Evolutionary conservation across 2,797 vertebrate species (phyloP), one percentile per base, ranked within the genome.

Genomic region (Bufotes viridis): DNA sequence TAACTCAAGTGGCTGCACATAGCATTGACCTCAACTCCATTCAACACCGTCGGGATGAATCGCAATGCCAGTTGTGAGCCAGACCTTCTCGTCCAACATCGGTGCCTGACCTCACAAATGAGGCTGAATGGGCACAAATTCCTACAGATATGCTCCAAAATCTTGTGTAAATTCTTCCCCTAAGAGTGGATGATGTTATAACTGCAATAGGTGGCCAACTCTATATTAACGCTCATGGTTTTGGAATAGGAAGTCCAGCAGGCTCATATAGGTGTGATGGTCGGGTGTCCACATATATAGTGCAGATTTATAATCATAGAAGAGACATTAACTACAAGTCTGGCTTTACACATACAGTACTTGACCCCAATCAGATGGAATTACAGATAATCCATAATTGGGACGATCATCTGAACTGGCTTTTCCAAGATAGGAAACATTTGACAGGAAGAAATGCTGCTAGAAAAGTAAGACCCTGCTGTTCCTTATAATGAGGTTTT

Each of bases 361-460:
- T 70, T 70, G 67, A 70, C 67, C 67, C 67, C 67, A 70, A 70
- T 70, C 26, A 70, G 67, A 70, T 70, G 67, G 26, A 34, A 70
- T 70, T 70, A 29, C 14, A 34, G 67, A 70, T 67, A 24, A 42
- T 42, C 8, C 34, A 29, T 70, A 34, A 70, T 20, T 74, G 18
- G 70, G 12, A 17, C 12, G 70, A 49, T 74, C 34, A 42, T 18
- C 70, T 34, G 29, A 49, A 3, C 10, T 74, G 42, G 15, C 70
- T 20, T 74, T n/a, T 42, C 70, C 20, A 70, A 70, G 14, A 42
- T 42, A 17, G 34, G 17, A 74, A 70, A 70, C 11, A 24, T 67
- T 24, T 70, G 67, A 70, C 67, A n/a, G 20, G 18, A 70, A 67
- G 63, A 67, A 67, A 34, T 67, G 24, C 12, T 67, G n/a, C 12